phyloP scores from a whole-genome alignment of 1,140 invertebrate genomes.

The Hyposmocoma kahamanoa region DNA sequence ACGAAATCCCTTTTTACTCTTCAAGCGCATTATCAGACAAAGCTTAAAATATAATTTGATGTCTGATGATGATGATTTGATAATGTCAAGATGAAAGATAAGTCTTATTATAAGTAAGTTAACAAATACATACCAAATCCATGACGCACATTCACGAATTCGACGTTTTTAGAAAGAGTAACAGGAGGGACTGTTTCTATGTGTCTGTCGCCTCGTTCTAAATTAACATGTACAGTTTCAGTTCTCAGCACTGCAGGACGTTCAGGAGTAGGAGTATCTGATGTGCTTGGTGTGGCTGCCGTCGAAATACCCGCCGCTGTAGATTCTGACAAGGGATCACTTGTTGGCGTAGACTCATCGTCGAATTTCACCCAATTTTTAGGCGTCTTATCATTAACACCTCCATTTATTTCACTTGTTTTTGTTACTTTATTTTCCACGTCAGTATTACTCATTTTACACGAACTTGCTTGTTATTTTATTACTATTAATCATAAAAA shows the following conservation, averaged over 20 bases:
- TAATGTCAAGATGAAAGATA: too few species aligned
- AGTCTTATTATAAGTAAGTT: too few species aligned
- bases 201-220: slow-evolving; percentile 52
- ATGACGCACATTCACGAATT: slow-evolving; percentile 73
- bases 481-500: background rate
- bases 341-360: slow-evolving; percentile 43
- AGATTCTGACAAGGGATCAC: slow-evolving; percentile 19
- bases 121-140: slow-evolving; percentile 73
- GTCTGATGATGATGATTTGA: too few species aligned
- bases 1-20: too few species aligned
- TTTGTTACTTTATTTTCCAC: slow-evolving; percentile 24
- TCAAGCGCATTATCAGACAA: too few species aligned
- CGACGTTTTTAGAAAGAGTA: slow-evolving; percentile 70
- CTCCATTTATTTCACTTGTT: slow-evolving; percentile 40
- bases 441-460: slow-evolving; percentile 47
- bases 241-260: slow-evolving; percentile 55
- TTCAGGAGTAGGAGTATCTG: slow-evolving; percentile 15
- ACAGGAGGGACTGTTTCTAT: slow-evolving; percentile 40
- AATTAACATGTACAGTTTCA: slow-evolving; percentile 58
- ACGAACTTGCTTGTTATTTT: background rate
- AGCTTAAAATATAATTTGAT: too few species aligned
- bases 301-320: slow-evolving; percentile 7
- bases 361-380: slow-evolving; percentile 65
- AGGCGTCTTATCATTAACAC: slow-evolving; percentile 35
- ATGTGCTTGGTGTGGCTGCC: slow-evolving; percentile 15